These are phyloP conservation scores for Pachycephala philippinensis DNA, from an alignment of 2,113 vertebrate species.

Conservation along the genomic window DNA sequence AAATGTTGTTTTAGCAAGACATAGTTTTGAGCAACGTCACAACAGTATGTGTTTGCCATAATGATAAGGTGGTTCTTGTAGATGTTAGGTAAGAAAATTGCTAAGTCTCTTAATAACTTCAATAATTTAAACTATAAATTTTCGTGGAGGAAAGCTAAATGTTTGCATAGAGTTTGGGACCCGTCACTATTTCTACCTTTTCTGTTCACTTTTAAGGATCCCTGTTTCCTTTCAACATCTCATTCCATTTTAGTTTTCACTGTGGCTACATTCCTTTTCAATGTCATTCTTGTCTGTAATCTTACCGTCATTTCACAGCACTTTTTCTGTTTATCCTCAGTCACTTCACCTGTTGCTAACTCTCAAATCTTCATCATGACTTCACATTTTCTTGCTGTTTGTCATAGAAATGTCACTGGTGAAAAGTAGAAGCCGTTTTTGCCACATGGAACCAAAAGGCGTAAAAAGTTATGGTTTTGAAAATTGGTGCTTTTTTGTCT, in stretches of 20 bases:
- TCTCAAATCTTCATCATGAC: neutral
- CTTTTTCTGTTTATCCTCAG: neutral
- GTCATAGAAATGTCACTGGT: neutral
- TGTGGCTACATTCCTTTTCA: neutral
- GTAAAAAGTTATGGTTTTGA: neutral
- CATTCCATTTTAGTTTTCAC: neutral
- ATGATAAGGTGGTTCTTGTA: neutral
- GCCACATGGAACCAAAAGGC: neutral
- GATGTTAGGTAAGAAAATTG: neutral
- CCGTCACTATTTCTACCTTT: slow-evolving; percentile 25
- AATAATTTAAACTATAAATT: neutral
- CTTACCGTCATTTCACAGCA: neutral
- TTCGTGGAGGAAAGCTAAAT: neutral
- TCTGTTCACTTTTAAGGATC: neutral
- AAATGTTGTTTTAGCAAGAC: neutral
- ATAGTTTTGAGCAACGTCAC: neutral
- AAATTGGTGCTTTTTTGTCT: neutral
- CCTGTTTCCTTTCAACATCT: neutral
- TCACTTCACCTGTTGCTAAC: neutral
- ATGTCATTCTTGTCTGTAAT: neutral
- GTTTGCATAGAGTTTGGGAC: slow-evolving; percentile 38
- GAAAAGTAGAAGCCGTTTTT: neutral
- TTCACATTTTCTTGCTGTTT: neutral
- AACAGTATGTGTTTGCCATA: neutral
- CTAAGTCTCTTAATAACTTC: neutral